A percentile compares a stretch with the other conserved stretches of the same genome.
These are phyloP conservation scores for Ypsolopha scabrella DNA, from an alignment of 2,888 invertebrate species.

Conservation along the genomic window DNA sequence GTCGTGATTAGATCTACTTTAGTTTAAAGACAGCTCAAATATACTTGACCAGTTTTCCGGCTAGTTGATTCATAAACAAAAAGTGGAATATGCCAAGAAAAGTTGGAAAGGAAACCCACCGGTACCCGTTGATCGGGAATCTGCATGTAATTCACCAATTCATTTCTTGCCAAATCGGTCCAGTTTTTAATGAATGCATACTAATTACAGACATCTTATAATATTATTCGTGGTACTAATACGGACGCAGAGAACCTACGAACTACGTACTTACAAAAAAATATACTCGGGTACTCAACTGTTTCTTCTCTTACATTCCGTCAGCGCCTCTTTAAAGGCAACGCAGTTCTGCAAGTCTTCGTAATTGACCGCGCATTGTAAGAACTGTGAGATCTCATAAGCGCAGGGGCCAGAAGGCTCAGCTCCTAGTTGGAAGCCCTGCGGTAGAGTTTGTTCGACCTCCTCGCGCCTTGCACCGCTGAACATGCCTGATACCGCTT, in stretches of 20 bases:
- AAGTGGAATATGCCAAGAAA: no score
- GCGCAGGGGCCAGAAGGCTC: slow-evolving; percentile 85
- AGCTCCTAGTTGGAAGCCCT: slow-evolving; percentile 32
- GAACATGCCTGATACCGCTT: slow-evolving; percentile 77
- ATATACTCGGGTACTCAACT: slow-evolving; percentile 43
- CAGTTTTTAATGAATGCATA: no score
- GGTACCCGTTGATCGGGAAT: no score
- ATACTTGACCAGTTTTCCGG: no score
- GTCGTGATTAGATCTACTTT: no score
- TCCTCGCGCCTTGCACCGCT: slow-evolving; percentile 35
- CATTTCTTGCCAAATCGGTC: no score
- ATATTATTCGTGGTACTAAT: neutral
- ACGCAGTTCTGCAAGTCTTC: slow-evolving; percentile 89
- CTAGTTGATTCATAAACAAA: no score
- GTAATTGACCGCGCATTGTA: slow-evolving; percentile 90
- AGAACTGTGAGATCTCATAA: slow-evolving; percentile 93
- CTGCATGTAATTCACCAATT: no score
- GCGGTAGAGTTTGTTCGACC: slow-evolving; percentile 37
- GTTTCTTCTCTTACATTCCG: slow-evolving; percentile 88
- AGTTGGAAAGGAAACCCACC: no score
- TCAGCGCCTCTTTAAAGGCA: slow-evolving; percentile 94
- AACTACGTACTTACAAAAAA: neutral
- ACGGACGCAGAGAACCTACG: no score
- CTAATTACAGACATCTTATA: no score
- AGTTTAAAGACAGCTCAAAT: no score